Evolutionary conservation across 2,797 vertebrate genomes (phyloP), one percentile per base, ranked within the genome.

Genomic region (Lutjanus argentimaculatus): DNA sequence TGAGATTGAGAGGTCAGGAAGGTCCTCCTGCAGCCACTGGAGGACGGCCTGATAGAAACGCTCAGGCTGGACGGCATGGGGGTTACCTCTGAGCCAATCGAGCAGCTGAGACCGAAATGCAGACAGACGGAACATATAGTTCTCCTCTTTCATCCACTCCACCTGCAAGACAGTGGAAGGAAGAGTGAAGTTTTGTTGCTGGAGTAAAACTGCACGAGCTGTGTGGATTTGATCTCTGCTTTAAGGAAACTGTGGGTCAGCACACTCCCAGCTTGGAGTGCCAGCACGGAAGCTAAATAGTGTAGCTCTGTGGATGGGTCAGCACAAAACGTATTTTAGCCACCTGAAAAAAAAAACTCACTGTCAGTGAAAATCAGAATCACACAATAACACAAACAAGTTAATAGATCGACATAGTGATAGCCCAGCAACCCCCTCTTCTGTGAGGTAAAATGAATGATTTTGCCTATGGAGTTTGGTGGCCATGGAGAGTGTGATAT

Each of bases 141-240:
- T 99, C 70, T 99, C 96, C 87, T 99, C 98, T 79, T 95, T 95
- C 92, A 97, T 97, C 98, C 98, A 99, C 80, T 98, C 97, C 82
- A 98, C 97, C 97, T 98, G 88, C 42, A 64, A 83, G 64, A 66
- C 1, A 79, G 22, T 0, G 10, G 12, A 0, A 4, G 75, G 16
- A 40, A 12, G 0, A 53, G 11, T 21, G 4, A 42, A 48, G 40
- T 7, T 6, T 16, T 59, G 12, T 42, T 15, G 13, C 71, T 9
- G 2, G 16, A 53, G 10, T 25, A 15, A 48, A 67, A n/a, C 19
- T 53, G 30, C 14, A 45, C 19, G 40, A n/a, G 6, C 0, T 48
- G n/a, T 36, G 42, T 36, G 3, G 55, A 53, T 40, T 46, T 14
- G 13, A 57, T 55, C 43, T 43, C 55, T 45, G 11, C 14, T 22